Conservation (phyloP, 2,888 invertebrate species). For the Hirudinaria manillensis region DNA sequence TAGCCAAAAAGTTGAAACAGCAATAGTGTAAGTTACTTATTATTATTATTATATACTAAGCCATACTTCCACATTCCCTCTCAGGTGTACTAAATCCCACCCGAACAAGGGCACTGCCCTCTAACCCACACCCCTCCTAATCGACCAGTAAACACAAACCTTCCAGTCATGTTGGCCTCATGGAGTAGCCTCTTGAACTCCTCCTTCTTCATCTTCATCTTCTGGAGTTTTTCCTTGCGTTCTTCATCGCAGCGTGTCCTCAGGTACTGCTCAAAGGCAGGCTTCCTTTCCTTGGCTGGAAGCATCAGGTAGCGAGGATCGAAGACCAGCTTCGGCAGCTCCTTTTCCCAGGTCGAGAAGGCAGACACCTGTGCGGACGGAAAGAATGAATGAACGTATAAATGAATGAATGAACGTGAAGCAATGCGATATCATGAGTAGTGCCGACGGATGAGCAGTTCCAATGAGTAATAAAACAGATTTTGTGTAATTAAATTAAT, state of each 20-base stretch:
- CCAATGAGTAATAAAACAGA: too few relatives aligned
- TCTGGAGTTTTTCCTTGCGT: conserved; percentile 86
- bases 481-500: too few relatives aligned
- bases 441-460: too few relatives aligned
- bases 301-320: conserved; percentile 90
- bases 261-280: conserved; percentile 65
- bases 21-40: too few relatives aligned
- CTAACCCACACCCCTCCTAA: background rate
- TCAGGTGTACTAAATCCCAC: too few relatives aligned
- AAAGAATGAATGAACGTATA: background rate
- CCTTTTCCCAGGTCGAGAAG: conserved; percentile 99
- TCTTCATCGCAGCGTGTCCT: conserved; percentile 95
- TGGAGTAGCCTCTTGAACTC: conserved; percentile 81
- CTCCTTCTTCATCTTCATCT: conserved; percentile 82
- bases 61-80: too few relatives aligned
- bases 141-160: conserved; percentile 59
- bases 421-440: too few relatives aligned
- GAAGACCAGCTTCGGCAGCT: conserved; percentile 98
- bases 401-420: too few relatives aligned
- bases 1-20: too few relatives aligned
- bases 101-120: too few relatives aligned
- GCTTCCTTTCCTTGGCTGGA: conserved; percentile 87
- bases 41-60: too few relatives aligned
- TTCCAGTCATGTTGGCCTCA: conserved; percentile 84
- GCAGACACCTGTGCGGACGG: conserved; percentile 71